Evolutionary conservation across 2,797 vertebrate species (phyloP).

Genomic region (Liasis olivaceus): DNA sequence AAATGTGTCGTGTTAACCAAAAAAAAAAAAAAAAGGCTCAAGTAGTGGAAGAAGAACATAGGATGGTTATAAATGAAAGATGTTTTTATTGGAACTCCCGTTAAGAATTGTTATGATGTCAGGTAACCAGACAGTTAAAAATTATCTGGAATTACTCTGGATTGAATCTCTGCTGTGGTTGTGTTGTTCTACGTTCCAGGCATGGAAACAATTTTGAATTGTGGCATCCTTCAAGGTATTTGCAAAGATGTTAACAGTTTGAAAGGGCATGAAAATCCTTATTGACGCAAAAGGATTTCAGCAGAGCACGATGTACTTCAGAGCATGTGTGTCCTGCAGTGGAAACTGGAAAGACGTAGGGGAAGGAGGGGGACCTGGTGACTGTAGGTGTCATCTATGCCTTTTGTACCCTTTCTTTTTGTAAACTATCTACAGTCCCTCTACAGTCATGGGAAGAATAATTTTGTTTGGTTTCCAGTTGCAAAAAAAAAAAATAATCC

Average conservation of each 20-base stretch:
- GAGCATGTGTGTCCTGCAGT: neutral
- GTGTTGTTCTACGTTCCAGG: neutral
- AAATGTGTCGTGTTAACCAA: neutral
- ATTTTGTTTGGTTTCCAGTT: neutral
- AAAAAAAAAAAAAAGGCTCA: neutral
- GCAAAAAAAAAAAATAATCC: neutral
- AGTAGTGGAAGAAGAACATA: neutral
- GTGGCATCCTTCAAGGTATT: neutral
- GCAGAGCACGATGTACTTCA: neutral
- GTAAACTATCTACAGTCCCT: neutral
- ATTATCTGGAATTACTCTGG: neutral
- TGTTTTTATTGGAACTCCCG: neutral
- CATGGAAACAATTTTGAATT: neutral
- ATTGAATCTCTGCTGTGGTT: neutral
- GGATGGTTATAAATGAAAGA: neutral
- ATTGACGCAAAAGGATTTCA: neutral
- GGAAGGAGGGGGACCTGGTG: neutral
- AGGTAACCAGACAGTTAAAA: neutral
- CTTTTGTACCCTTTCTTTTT: neutral
- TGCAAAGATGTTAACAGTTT: neutral
- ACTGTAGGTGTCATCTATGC: neutral
- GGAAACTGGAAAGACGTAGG: neutral
- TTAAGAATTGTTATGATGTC: neutral
- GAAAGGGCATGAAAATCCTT: neutral
- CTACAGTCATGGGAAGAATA: neutral